Conservation (phyloP, 2,888 invertebrate genomes). For the Leucoma salicis region DNA sequence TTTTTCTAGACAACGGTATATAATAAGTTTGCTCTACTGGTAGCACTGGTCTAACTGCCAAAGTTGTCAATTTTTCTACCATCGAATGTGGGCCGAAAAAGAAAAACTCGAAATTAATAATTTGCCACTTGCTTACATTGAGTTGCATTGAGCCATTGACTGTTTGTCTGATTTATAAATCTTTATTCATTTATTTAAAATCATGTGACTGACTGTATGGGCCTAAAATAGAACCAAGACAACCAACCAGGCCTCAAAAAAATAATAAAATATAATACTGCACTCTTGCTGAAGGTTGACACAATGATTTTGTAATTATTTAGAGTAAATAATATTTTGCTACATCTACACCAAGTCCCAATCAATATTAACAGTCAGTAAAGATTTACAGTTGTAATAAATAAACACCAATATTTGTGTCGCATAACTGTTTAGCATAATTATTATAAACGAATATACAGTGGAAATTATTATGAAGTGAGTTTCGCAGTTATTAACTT, state of each 20-base stretch:
- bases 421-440: slow-evolving; percentile 25
- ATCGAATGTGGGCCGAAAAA: slow-evolving; percentile 35
- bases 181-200: slow-evolving; percentile 45
- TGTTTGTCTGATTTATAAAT: slow-evolving; percentile 42
- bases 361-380: slow-evolving; percentile 26
- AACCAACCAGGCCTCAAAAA: no score
- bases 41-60: slow-evolving; percentile 8
- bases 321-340: slow-evolving; percentile 7
- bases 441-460: slow-evolving; percentile 12
- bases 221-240: slow-evolving; percentile 35
- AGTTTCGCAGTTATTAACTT: slow-evolving; percentile 5
- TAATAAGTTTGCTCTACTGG: no score
- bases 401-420: slow-evolving; percentile 20
- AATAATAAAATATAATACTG: slow-evolving; percentile 16
- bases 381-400: slow-evolving; percentile 13
- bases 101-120: slow-evolving; percentile 17
- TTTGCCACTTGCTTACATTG: slow-evolving; percentile 31
- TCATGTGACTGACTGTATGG: slow-evolving; percentile 50
- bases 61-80: slow-evolving; percentile 34
- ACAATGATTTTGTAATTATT: slow-evolving; percentile 10
- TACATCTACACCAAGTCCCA: slow-evolving; percentile 9
- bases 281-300: slow-evolving; percentile 7
- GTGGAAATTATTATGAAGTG: slow-evolving; percentile 21
- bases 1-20: no score
- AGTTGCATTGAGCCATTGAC: slow-evolving; percentile 14